Evolutionary conservation across 1,140 invertebrate genomes (phyloP), one percentile per base, ranked within the genome.

Genomic region (Armadillidium nasatum): DNA sequence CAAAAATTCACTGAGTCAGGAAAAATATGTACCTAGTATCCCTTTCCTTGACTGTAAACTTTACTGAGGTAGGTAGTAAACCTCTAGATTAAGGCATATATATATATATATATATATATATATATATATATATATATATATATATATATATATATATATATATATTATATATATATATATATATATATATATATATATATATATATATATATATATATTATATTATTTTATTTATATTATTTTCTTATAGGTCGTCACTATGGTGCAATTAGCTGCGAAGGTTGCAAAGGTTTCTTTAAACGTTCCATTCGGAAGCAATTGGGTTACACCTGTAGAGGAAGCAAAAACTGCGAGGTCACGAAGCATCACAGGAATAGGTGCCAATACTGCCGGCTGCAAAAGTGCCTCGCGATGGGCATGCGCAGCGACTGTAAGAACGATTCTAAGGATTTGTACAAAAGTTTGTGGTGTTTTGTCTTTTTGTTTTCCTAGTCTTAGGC

Each of bases 301-400:
- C 87, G 94, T 0, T 94, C 92, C 19, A 97, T 97, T 82, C 90
- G 95, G 66, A 97, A 97, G 85, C 93, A 97, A 85, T 86, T 98
- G 75, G 95, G 95, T 69, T 99, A 98, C 85, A 93, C 95, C 76
- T 99, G 97, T 84, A 88, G 96, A 21, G 95, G 95, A 23, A 92
- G 88, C 77, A 96, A 96, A 87, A 94, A 94, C 84, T 99, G 97
- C 84, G 94, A 96, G 85, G 95, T 99, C 69, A 98, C 95, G 66
- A 98, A 98, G 85, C 94, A 96, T 83, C 94, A 97, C 85, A 89
- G 96, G 72, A 97, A 99, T 87, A 89, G 96, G 75, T 99, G 96
- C 86, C 96, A 99, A 87, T 98, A 97, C 86, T 99, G 96, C 86
- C 89, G 96, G 74, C 89, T 98, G 79, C 95, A 98, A 85, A 98